Base-by-base conservation (phyloP, 1,140 invertebrate genomes). In the Drosophila melanica region DNA sequence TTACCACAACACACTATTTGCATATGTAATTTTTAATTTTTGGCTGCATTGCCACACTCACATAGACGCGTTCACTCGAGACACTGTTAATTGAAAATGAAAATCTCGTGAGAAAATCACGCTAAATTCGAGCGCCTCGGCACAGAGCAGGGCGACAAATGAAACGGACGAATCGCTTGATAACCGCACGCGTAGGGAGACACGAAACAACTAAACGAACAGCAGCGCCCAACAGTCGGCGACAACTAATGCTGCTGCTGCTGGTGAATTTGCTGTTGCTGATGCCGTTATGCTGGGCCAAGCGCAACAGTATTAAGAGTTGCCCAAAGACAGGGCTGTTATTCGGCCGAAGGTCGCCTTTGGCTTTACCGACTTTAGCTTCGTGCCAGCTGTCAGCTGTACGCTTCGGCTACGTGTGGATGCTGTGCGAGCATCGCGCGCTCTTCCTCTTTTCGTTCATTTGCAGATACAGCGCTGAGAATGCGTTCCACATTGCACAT, bases 141-240 rank as follows among this genome's bases (percentile, higher is more conserved):
- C 14, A 30, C 27, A 23, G 7, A 11, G 8, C 4, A 59, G 23
- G 42, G 41, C 48, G 45, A 65, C 30, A 51, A 47, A 1, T 42
- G 23, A 9, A 45, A 55, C 51, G 37, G n/a, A 74, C 51, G 51
- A 48, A 50, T 47, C 59, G 50, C 51, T 23, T 39, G 62, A 54
- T 60, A 72, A 91, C 82, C 90, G 90, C 76, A 90, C 90, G 69
- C 69, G 70, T 71, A 75, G 77, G 55, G 78, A 81, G 86, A 85
- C 86, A 89, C 90, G 86, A 85, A 73, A 77, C 50, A 78, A 91
- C 90, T 91, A 55, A 90, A 77, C 42, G 42, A 37, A 57, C 50
- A 45, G 30, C 57, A 75, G 68, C 66, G 50, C 39, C 70, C 54
- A 58, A 76, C 79, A 75, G 81, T 77, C 67, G 77, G 69, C 72